Conservation (phyloP, 2,113 vertebrate genomes). For the Corythoichthys intestinalis region DNA sequence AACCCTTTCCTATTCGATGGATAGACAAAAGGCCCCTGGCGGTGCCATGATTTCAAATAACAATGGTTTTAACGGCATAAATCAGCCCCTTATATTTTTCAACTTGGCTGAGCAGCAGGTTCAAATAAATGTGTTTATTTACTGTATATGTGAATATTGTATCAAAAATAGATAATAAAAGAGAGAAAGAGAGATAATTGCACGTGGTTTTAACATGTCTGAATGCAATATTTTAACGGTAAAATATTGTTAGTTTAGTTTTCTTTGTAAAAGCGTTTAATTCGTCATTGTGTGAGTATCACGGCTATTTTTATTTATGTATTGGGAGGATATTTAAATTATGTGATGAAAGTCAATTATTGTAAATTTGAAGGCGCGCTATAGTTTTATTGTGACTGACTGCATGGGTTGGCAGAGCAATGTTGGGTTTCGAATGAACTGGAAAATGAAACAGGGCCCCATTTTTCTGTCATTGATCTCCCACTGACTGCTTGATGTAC, state of each 20-base stretch:
- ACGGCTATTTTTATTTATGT: not conserved
- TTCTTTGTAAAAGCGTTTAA: not conserved
- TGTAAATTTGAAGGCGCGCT: constrained; percentile 36
- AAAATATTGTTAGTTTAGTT: not conserved
- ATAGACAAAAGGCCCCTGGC: constrained; percentile 15
- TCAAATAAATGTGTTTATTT: not conserved
- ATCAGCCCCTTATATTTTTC: not conserved
- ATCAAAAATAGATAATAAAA: not conserved
- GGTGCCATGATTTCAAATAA: constrained; percentile 13
- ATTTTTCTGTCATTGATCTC: constrained; percentile 46
- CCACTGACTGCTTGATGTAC: constrained; percentile 5
- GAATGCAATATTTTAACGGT: too few relatives aligned
- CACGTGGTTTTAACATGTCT: too few relatives aligned
- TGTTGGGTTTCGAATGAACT: constrained; percentile 40
- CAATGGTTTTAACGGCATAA: constrained; percentile 1
- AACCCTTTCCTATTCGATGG: constrained; percentile 20
- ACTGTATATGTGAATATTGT: not conserved
- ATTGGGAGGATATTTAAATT: not conserved
- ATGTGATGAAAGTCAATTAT: constrained; percentile 38
- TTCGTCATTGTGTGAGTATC: not conserved
- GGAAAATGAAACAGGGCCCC: constrained; percentile 30
- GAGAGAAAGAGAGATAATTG: too few relatives aligned
- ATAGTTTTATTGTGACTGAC: constrained; percentile 17
- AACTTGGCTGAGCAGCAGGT: constrained; percentile 32
- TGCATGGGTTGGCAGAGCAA: constrained; percentile 35